Percentiles rank a stretch among this genome's conserved stretches.
Conservation (phyloP, 2,888 invertebrate species). For the Limnephilus auricula region DNA sequence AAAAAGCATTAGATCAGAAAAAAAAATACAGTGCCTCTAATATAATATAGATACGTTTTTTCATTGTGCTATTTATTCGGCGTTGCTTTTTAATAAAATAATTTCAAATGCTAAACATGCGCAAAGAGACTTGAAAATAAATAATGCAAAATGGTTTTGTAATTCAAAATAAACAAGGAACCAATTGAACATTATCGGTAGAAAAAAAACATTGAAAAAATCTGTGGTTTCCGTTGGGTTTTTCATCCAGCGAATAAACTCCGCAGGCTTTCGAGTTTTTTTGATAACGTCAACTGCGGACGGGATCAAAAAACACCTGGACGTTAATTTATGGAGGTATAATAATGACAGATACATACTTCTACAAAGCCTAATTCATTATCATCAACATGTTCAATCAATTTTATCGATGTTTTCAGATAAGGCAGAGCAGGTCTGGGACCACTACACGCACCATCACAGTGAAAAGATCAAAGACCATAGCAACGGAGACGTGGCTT, state of each 20-base stretch:
- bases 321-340: neutral
- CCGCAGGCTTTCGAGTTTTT: neutral
- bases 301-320: neutral
- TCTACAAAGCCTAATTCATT: neutral
- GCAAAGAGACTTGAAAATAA: neutral
- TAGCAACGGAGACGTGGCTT: conserved; percentile 80
- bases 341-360: neutral
- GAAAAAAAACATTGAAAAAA: neutral
- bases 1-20: no score
- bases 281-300: neutral
- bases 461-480: conserved; percentile 77
- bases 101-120: neutral
- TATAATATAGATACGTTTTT: no score
- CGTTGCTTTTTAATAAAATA: neutral
- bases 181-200: neutral
- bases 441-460: conserved; percentile 78
- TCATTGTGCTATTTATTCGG: neutral
- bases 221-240: neutral
- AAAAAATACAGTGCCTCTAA: no score
- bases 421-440: conserved; percentile 84
- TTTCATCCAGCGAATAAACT: neutral
- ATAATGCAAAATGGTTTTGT: neutral
- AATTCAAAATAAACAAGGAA: neutral
- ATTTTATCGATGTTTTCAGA: conserved; percentile 71
- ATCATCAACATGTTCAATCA: neutral